These are phyloP conservation scores for Verasper variegatus DNA, from an alignment of 2,113 vertebrate genomes.

Conservation along the genomic window DNA sequence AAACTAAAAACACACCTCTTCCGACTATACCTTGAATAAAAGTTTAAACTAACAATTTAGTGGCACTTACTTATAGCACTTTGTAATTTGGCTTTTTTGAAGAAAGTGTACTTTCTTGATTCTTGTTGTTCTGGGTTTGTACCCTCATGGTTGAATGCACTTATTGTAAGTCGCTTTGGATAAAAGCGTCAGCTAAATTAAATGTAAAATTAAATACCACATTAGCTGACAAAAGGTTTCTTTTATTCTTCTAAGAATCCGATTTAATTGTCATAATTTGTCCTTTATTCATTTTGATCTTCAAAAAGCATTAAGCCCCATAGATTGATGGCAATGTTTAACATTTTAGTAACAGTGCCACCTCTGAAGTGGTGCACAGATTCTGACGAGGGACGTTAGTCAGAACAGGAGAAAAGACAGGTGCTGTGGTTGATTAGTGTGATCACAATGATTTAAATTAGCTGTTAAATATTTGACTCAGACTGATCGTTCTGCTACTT, in stretches of 20 bases:
- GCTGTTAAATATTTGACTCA: not conserved
- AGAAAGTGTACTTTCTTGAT: too few species aligned
- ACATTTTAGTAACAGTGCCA: not conserved
- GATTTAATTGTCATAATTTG: slow-evolving; percentile 7
- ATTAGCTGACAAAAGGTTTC: not conserved
- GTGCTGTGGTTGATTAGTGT: not conserved
- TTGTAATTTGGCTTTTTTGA: too few species aligned
- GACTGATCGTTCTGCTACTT: too few species aligned
- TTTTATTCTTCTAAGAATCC: slow-evolving; percentile 4
- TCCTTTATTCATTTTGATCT: slow-evolving; percentile 16
- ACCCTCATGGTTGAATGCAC: too few species aligned
- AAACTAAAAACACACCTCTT: too few species aligned
- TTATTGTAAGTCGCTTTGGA: too few species aligned
- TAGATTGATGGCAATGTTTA: slow-evolving; percentile 4
- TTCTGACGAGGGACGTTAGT: slow-evolving; percentile 9
- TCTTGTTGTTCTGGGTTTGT: too few species aligned
- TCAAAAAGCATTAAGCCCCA: slow-evolving; percentile 11
- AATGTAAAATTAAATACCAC: not conserved
- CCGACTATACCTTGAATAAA: too few species aligned
- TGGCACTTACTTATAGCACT: too few species aligned
- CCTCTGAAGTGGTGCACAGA: not conserved
- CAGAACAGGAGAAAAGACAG: not conserved
- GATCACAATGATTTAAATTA: not conserved
- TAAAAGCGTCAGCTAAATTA: too few species aligned
- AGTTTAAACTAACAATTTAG: too few species aligned